Evolutionary conservation across 2,888 invertebrate genomes (phyloP).

Genomic region (Netelia inedita): DNA sequence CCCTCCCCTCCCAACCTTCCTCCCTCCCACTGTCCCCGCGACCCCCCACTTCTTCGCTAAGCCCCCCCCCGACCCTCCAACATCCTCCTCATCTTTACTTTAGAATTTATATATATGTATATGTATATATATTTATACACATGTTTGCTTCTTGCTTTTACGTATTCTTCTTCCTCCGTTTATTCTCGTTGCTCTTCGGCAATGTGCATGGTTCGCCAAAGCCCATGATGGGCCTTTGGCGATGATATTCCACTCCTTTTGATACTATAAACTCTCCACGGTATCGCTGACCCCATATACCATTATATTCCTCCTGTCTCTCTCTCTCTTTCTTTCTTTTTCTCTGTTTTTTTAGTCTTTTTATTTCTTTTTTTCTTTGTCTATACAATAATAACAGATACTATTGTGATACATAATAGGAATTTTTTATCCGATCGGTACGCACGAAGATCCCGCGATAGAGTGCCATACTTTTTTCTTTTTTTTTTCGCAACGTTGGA

Average conservation of each 20-base stretch:
- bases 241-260: constrained; percentile 68
- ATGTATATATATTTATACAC: constrained; percentile 9
- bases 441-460: constrained; percentile 18
- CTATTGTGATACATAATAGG: constrained; percentile 40
- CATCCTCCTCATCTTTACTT: constrained; percentile 21
- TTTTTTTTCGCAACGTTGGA: constrained; percentile 6
- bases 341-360: constrained; percentile 36
- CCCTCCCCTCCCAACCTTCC: constrained; percentile 46
- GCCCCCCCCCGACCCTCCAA: constrained; percentile 51
- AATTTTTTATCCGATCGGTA: constrained; percentile 12
- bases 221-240: constrained; percentile 58
- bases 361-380: constrained; percentile 44
- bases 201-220: constrained; percentile 57
- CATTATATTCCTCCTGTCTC: constrained; percentile 57
- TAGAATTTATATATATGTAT: not conserved
- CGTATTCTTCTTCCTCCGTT: constrained; percentile 49
- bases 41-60: constrained; percentile 34
- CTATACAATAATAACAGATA: constrained; percentile 46
- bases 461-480: constrained; percentile 2
- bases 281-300: constrained; percentile 67
- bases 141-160: constrained; percentile 53
- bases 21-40: constrained; percentile 51
- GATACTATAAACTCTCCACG: constrained; percentile 55
- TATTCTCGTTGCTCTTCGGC: constrained; percentile 33
- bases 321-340: constrained; percentile 22